These are phyloP conservation scores for Rhopalosiphum maidis DNA, from an alignment of 1,140 invertebrate species.

Conservation along the genomic window DNA sequence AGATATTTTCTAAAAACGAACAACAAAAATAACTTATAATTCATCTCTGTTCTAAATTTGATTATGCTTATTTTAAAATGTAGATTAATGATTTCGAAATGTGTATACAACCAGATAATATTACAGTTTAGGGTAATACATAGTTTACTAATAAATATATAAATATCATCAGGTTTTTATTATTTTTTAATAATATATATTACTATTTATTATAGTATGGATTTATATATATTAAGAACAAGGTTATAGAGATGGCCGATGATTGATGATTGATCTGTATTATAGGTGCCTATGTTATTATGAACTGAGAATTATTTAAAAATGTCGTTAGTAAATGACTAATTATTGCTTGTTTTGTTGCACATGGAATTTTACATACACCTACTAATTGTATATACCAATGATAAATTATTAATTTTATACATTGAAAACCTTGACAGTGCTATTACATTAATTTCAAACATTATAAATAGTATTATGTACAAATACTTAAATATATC, in stretches of 20 bases:
- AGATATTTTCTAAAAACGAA: neutral
- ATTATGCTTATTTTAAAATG: neutral
- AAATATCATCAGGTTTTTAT: neutral
- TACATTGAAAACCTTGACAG: conserved; percentile 28
- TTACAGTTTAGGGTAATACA: no score
- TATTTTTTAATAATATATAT: neutral
- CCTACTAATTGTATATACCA: neutral
- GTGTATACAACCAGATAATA: neutral
- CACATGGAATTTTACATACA: neutral
- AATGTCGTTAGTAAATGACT: neutral
- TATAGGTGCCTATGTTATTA: neutral
- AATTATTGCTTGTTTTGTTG: neutral
- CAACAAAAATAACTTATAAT: neutral
- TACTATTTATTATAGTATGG: neutral
- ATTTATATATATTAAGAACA: neutral
- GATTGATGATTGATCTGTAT: neutral
- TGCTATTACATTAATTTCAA: neutral
- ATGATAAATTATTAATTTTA: neutral
- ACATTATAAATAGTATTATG: neutral
- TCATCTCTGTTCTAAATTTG: neutral
- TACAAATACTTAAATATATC: neutral
- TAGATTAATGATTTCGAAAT: neutral
- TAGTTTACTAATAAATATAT: neutral
- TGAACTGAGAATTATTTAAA: neutral
- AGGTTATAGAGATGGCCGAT: neutral